Evolutionary conservation across 2,113 vertebrate species (phyloP).

Genomic region (Hippocampus barbouri): DNA sequence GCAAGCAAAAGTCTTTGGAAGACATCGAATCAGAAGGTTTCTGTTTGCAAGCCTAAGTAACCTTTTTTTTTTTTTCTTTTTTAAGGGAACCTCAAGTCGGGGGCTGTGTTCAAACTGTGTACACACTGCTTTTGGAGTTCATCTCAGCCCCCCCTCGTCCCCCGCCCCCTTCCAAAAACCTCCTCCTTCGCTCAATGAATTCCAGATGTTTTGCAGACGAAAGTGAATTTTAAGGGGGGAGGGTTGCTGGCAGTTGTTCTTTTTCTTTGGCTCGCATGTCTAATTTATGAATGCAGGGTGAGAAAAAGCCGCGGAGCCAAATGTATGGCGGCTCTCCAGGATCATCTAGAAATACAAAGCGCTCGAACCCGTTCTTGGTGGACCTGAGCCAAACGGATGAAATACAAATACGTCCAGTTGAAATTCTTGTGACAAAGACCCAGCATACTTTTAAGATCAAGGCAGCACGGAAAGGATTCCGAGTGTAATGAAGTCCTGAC

Average conservation of each 20-base stretch:
- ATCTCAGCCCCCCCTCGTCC: constrained; percentile 66
- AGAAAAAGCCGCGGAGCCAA: constrained; percentile 15
- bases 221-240: constrained; percentile 58
- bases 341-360: constrained; percentile 20
- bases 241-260: constrained; percentile 32
- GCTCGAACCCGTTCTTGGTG: constrained; percentile 19
- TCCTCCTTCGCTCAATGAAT: constrained; percentile 69
- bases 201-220: constrained; percentile 83
- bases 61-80: constrained; percentile 35
- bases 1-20: constrained; percentile 35
- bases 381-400: background rate
- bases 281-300: constrained; percentile 37
- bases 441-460: constrained; percentile 19
- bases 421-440: constrained; percentile 9
- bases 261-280: constrained; percentile 35
- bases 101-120: constrained; percentile 57
- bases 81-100: constrained; percentile 66
- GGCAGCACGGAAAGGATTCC: constrained; percentile 25
- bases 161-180: constrained; percentile 30
- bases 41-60: constrained; percentile 74
- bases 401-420: constrained; percentile 15
- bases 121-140: constrained; percentile 67
- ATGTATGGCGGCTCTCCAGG: constrained; percentile 32
- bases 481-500: constrained; percentile 53
- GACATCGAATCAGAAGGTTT: constrained; percentile 61